Evolutionary conservation across 64 coral and sea anemone species (phyloP).

Genomic region (Pocillopora verrucosa): DNA sequence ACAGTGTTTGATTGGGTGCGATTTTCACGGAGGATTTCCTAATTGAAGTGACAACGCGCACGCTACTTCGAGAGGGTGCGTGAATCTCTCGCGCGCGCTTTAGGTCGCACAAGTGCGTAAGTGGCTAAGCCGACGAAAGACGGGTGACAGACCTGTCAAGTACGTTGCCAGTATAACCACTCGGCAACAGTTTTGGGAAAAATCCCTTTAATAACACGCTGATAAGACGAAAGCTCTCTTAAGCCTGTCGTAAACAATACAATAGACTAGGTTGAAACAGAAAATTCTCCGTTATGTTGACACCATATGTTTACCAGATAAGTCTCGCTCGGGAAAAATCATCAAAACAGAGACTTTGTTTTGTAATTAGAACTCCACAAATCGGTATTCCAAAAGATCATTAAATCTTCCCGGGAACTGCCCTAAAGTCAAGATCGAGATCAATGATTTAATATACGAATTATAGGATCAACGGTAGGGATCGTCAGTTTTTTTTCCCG

Average conservation of each 20-base stretch:
- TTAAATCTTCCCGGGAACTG: conserved; percentile 32
- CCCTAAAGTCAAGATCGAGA: neutral
- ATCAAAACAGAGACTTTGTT: neutral
- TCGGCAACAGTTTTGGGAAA: neutral
- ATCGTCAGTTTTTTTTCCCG: neutral
- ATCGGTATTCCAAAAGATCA: neutral
- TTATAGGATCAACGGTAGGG: neutral
- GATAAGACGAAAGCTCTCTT: conserved; percentile 29
- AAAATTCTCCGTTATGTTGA: neutral
- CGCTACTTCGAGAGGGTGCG: neutral
- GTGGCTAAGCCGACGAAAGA: conserved; percentile 6
- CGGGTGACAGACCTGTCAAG: neutral
- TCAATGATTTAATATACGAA: too few species aligned
- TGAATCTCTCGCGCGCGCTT: conserved; percentile 3
- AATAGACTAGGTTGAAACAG: neutral
- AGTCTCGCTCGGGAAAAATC: neutral
- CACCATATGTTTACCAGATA: neutral
- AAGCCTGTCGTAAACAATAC: conserved; percentile 6
- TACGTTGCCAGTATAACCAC: neutral
- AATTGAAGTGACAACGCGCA: neutral
- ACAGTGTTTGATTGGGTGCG: too few species aligned
- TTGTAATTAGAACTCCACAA: conserved; percentile 9
- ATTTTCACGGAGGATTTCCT: neutral
- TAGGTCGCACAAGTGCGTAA: neutral
- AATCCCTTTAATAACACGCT: neutral